Base-by-base conservation (phyloP, 2,888 invertebrate species). In the Cylindroiulus punctatus region DNA sequence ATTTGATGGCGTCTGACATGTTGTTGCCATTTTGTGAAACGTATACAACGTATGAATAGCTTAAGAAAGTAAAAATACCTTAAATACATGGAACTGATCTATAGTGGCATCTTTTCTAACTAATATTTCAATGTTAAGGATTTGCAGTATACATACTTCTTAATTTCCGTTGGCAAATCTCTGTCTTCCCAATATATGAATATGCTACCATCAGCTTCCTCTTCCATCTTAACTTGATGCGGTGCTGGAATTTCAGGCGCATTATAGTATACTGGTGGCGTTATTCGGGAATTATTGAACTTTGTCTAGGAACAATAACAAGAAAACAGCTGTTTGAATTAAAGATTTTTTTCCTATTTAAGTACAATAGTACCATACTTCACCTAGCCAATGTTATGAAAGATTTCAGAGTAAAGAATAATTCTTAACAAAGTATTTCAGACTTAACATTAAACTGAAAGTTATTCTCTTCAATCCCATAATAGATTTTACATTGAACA, bases 161-260 rank as follows among this genome's bases (percentile, higher is more conserved):
- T 87, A 86, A 88, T 76, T 81, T 87, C 87, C 14, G 87, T 32
- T 8, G 90, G 89, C 87, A 89, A 88, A 19, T 87, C 86, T 0
- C 87, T 86, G 88, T 93, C 93, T 87, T 93, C 92, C 95, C 96
- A 96, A 89, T 92, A 93, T 47, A 95, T 91, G 88, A 94, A 91
- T 89, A 93, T 93, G 89, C 93, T 93, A 5, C 94, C 94, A 90
- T 93, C 93, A 30, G 92, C 92, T 87, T 93, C 92, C 22, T 93
- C 91, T 89, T 93, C 91, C 32, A 94, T 94, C 81, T 92, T 92
- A 32, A 95, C 91, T 89, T 94, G 94, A 88, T 92, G 92, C 0
- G 95, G 96, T 8, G 94, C 91, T 76, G 93, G 92, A 86, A 96
- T 91, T 10, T 91, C 90, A 0, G 93, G 93, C 8, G 94, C 94